These are phyloP conservation scores for Scarus forsteni DNA, from an alignment of 2,797 vertebrate species.

Conservation along the genomic window DNA sequence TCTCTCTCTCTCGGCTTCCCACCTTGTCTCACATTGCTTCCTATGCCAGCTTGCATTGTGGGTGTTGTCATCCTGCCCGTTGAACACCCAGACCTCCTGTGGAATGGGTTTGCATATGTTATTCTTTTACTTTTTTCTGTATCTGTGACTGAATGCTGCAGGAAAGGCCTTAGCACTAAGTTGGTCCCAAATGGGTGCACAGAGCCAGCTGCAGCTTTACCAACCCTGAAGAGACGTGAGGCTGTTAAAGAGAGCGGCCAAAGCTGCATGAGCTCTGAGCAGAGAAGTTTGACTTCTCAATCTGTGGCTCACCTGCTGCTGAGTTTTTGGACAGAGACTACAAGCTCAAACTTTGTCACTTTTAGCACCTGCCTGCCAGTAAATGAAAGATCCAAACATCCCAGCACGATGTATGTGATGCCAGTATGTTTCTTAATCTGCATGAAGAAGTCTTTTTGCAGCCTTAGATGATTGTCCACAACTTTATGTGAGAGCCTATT, in stretches of 20 bases:
- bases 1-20: slow-evolving; percentile 18
- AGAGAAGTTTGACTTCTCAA: background rate
- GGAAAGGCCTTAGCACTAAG: slow-evolving; percentile 32
- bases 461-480: too few relatives aligned
- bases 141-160: slow-evolving; percentile 38
- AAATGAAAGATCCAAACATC: too few relatives aligned
- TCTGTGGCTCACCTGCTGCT: too few relatives aligned
- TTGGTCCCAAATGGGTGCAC: slow-evolving; percentile 23
- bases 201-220: slow-evolving; percentile 37
- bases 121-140: slow-evolving; percentile 29
- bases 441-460: too few relatives aligned
- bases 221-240: slow-evolving; percentile 16
- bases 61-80: slow-evolving; percentile 46
- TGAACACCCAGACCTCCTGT: slow-evolving; percentile 52
- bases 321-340: slow-evolving; percentile 1
- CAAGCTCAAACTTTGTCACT: background rate
- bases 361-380: background rate
- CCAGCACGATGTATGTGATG: too few relatives aligned
- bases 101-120: slow-evolving; percentile 24
- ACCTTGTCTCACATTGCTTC: slow-evolving; percentile 52
- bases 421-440: too few relatives aligned
- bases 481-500: background rate
- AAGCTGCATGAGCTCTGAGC: slow-evolving; percentile 9
- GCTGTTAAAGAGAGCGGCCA: background rate
- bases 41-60: slow-evolving; percentile 56